A percentile compares a stretch with the other conserved stretches of the same genome.
phyloP scores from a whole-genome alignment of 1,140 invertebrate genomes.

The Leptopilina clavipes region DNA sequence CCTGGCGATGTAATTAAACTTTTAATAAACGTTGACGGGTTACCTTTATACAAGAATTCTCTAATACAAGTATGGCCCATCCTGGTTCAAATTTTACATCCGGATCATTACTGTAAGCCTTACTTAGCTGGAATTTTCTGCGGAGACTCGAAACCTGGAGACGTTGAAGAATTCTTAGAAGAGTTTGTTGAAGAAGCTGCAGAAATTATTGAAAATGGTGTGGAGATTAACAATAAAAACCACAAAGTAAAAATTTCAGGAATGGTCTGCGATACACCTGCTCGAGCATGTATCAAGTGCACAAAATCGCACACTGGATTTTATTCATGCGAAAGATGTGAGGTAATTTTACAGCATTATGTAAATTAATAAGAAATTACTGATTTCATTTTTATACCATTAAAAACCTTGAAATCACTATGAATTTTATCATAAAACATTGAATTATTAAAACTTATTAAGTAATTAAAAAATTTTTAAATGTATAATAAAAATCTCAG shows the following conservation, averaged over 20 bases:
- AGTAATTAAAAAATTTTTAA: too few relatives aligned
- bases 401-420: too few relatives aligned
- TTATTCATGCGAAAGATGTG: constrained; percentile 49
- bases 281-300: constrained; percentile 50
- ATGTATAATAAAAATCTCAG: too few relatives aligned
- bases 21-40: constrained; percentile 43
- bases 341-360: constrained; percentile 24
- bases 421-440: too few relatives aligned
- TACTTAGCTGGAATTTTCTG: constrained; percentile 45
- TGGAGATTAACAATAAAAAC: constrained; percentile 11
- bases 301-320: constrained; percentile 47
- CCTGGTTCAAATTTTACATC: constrained; percentile 41
- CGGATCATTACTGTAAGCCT: constrained; percentile 39
- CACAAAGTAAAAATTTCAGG: constrained; percentile 20
- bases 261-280: constrained; percentile 48
- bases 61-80: constrained; percentile 49
- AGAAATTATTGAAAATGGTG: constrained; percentile 28
- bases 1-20: constrained; percentile 37
- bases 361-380: too few relatives aligned
- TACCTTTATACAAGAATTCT: constrained; percentile 43
- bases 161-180: constrained; percentile 41
- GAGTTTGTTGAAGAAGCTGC: constrained; percentile 44
- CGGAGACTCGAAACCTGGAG: constrained; percentile 47
- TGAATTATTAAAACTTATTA: too few relatives aligned
- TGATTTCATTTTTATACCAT: too few relatives aligned